These are phyloP conservation scores for Temnothorax ravouxi DNA, from an alignment of 2,888 invertebrate genomes.

Conservation along the genomic window DNA sequence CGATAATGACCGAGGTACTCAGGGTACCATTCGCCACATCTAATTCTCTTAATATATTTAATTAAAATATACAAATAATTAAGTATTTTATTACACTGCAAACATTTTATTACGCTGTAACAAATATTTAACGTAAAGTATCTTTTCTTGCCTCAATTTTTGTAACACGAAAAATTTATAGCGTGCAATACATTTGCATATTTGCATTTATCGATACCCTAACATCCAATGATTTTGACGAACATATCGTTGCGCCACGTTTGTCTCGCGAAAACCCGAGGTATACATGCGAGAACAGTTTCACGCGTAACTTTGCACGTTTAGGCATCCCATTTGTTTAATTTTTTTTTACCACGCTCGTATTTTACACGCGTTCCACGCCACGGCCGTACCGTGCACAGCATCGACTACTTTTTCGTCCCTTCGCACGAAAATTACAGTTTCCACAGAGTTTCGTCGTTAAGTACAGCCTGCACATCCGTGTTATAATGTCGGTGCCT, in stretches of 20 bases:
- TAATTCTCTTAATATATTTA: no score
- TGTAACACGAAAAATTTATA: background rate
- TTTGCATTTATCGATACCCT: slow-evolving; percentile 17
- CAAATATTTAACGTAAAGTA: background rate
- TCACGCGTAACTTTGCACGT: slow-evolving; percentile 55
- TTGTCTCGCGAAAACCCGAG: background rate
- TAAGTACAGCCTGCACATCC: slow-evolving; percentile 85
- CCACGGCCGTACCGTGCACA: slow-evolving; percentile 47
- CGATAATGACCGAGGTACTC: no score
- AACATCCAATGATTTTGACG: slow-evolving; percentile 3
- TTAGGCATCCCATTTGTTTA: slow-evolving; percentile 79
- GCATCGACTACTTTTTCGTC: slow-evolving; percentile 69
- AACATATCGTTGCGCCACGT: background rate
- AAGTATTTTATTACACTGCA: background rate
- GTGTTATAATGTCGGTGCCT: slow-evolving; percentile 81
- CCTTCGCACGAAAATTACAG: slow-evolving; percentile 82
- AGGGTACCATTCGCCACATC: no score
- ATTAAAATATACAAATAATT: slow-evolving; percentile 28
- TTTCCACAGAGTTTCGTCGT: slow-evolving; percentile 84
- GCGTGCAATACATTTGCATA: background rate
- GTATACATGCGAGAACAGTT: slow-evolving; percentile 23
- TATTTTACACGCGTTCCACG: slow-evolving; percentile 76
- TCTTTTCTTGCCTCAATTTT: background rate
- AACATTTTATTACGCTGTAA: background rate
- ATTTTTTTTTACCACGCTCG: slow-evolving; percentile 71